Percentiles rank a stretch among this genome's conserved stretches.
Evolutionary conservation across 2,113 vertebrate species (phyloP).

Genomic region (Semicossyphus pulcher): DNA sequence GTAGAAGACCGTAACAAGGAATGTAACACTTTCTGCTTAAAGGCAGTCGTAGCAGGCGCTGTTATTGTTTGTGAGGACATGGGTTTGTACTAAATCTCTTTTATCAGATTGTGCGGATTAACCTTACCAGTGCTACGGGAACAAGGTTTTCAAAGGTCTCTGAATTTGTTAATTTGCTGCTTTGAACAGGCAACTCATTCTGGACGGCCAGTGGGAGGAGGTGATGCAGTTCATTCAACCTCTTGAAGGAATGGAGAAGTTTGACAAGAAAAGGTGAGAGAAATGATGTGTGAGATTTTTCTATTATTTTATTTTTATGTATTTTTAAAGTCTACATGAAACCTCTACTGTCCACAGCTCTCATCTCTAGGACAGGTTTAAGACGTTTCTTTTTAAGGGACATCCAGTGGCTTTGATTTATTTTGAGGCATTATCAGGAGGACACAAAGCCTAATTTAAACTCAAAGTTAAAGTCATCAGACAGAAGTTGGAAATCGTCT

Average conservation of each 20-base stretch:
- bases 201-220: conserved; percentile 99
- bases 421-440: neutral
- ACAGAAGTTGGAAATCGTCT: neutral
- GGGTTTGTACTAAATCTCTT: no score
- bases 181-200: conserved; percentile 90
- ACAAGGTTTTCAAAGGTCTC: neutral
- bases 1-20: no score
- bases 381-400: neutral
- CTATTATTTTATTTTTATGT: rapidly evolving
- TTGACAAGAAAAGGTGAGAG: conserved; percentile 94
- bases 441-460: neutral
- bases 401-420: no score
- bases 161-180: neutral
- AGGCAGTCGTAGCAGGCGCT: no score
- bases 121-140: no score
- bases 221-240: conserved; percentile 99
- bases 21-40: no score
- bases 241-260: conserved; percentile 97
- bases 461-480: no score
- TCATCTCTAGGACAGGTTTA: neutral
- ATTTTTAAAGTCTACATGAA: neutral
- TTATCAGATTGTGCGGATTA: no score
- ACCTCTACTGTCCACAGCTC: neutral
- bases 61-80: no score
- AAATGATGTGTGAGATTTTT: neutral